Percentiles rank a stretch among this genome's conserved stretches.
These are phyloP conservation scores for Pelmatolapia mariae DNA, from an alignment of 2,113 vertebrate species.

Conservation along the genomic window DNA sequence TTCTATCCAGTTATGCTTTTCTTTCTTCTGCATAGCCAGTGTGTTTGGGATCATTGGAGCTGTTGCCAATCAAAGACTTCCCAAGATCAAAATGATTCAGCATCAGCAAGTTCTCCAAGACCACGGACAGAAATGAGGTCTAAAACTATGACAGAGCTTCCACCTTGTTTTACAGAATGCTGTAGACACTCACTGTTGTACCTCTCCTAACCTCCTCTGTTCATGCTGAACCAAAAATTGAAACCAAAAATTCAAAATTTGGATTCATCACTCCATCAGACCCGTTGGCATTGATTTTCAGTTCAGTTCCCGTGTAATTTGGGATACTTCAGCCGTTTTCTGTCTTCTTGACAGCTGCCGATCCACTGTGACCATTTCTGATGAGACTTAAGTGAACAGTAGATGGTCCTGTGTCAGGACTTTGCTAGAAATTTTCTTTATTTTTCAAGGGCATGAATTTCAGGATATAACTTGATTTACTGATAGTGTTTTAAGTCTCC, in stretches of 20 bases:
- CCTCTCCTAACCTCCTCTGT: neutral
- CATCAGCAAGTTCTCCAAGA: neutral
- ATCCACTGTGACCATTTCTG: neutral
- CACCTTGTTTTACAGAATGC: neutral
- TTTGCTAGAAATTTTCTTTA: neutral
- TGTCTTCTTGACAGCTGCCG: neutral
- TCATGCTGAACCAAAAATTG: neutral
- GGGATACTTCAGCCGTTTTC: neutral
- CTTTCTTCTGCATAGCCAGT: neutral
- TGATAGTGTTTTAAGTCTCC: neutral
- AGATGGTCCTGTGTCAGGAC: neutral
- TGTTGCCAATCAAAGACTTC: neutral
- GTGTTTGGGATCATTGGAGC: neutral
- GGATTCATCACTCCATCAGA: neutral
- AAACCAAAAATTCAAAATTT: neutral
- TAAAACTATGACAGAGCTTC: neutral
- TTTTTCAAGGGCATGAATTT: neutral
- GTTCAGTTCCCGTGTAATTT: neutral
- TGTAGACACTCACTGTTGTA: neutral
- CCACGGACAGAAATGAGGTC: neutral
- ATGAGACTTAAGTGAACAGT: neutral
- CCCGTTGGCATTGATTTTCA: neutral
- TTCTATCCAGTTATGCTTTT: neutral
- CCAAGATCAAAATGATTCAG: neutral
- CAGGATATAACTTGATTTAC: neutral